Evolutionary conservation across 2,888 invertebrate genomes (phyloP).

Genomic region (Andrena hattorfiana): DNA sequence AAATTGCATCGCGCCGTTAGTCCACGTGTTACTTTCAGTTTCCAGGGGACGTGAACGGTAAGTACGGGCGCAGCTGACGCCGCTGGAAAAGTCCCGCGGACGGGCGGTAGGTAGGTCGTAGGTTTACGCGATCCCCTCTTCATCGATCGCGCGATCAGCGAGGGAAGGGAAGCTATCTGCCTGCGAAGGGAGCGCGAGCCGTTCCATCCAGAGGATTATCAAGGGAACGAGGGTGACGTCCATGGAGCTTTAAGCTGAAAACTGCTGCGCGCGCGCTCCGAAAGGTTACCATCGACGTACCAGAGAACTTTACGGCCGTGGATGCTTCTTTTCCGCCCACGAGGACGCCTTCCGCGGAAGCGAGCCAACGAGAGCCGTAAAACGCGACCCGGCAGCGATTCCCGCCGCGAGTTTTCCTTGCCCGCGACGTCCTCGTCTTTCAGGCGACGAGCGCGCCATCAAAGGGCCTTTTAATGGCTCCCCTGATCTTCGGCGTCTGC

Average conservation of each 20-base stretch:
- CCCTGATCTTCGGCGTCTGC: constrained; percentile 26
- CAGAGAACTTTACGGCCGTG: constrained; percentile 51
- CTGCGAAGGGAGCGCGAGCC: neutral
- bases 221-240: neutral
- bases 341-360: constrained; percentile 26
- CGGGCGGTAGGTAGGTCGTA: neutral
- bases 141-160: constrained; percentile 11
- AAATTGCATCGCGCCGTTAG: neutral
- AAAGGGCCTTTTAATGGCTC: constrained; percentile 34
- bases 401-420: constrained; percentile 34
- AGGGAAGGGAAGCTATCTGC: neutral
- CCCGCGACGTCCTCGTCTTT: constrained; percentile 28
- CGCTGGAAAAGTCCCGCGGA: constrained; percentile 8
- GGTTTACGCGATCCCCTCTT: constrained; percentile 8
- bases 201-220: neutral
- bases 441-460: constrained; percentile 5
- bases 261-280: constrained; percentile 20
- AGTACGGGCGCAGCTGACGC: constrained; percentile 40
- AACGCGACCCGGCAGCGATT: constrained; percentile 47
- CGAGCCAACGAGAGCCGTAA: constrained; percentile 25
- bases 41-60: constrained; percentile 3
- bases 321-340: constrained; percentile 44
- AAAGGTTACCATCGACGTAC: constrained; percentile 44
- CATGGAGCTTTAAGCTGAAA: constrained; percentile 20
- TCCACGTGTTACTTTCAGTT: constrained; percentile 21